phyloP scores from a whole-genome alignment of 2,888 invertebrate genomes.

The Tethea ocularis region DNA sequence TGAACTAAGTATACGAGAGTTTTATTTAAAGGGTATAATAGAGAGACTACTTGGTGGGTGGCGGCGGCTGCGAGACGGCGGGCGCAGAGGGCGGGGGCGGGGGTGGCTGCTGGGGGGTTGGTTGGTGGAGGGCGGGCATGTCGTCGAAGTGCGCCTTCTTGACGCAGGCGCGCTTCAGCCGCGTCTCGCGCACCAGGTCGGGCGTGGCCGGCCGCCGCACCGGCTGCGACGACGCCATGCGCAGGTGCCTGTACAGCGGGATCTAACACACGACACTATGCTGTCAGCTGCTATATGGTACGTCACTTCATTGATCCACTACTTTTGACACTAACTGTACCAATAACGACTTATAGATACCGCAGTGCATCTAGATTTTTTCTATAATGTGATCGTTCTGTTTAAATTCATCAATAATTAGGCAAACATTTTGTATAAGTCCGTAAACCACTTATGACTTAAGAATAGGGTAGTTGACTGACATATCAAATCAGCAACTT shows the following conservation, averaged over 20 bases:
- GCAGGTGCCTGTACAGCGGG: constrained; percentile 87
- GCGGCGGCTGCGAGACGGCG: neutral
- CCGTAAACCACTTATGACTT: too few species aligned
- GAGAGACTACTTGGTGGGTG: neutral
- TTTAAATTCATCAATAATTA: too few species aligned
- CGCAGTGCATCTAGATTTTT: too few species aligned
- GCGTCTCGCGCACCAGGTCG: constrained; percentile 69
- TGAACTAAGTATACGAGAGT: neutral
- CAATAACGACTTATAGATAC: too few species aligned
- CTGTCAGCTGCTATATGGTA: neutral
- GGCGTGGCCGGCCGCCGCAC: constrained; percentile 84
- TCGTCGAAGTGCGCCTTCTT: constrained; percentile 86
- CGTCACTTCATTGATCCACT: neutral
- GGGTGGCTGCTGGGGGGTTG: constrained; percentile 12
- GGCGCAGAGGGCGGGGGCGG: constrained; percentile 4
- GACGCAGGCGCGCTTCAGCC: constrained; percentile 47
- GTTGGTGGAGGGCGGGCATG: constrained; percentile 12
- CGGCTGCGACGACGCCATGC: constrained; percentile 83
- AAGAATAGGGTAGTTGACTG: too few species aligned
- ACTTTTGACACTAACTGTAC: too few species aligned
- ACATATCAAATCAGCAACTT: too few species aligned
- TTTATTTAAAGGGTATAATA: neutral
- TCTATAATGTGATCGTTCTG: too few species aligned
- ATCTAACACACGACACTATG: constrained; percentile 76
- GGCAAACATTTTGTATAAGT: too few species aligned